Conservation (phyloP, 2,888 invertebrate species). For the Pegoplata infirma region DNA sequence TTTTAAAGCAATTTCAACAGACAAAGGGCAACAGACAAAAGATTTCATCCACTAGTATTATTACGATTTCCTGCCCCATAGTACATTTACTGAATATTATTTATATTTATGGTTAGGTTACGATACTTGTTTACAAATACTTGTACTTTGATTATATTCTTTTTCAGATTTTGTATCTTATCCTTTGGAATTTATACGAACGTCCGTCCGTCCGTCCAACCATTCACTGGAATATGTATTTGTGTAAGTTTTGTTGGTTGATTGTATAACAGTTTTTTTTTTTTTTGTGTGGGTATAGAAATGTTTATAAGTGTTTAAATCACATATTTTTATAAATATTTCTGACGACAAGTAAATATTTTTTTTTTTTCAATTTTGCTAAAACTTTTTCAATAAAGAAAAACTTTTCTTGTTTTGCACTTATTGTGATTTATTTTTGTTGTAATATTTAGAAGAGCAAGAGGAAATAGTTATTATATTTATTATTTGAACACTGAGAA, state of each 20-base stretch:
- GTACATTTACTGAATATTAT: no score
- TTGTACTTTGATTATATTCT: no score
- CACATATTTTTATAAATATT: background rate
- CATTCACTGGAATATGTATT: no score
- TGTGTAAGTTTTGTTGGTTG: no score
- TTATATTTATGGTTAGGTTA: no score
- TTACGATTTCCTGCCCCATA: no score
- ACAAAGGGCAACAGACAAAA: no score
- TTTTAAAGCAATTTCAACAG: no score
- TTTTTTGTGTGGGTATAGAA: background rate
- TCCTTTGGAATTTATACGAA: background rate
- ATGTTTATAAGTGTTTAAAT: background rate
- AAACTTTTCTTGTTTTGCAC: background rate
- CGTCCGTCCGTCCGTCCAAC: no score
- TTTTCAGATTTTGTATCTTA: background rate
- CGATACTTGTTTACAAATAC: no score
- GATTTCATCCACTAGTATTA: no score
- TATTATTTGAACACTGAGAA: background rate
- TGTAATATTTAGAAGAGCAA: background rate
- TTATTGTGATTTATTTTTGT: background rate
- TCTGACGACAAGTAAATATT: background rate
- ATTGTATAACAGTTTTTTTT: no score
- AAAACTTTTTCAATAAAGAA: slow-evolving; percentile 36
- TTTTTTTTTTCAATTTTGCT: background rate
- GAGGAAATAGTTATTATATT: background rate